These are phyloP conservation scores for Chrysopilus asiliformis DNA, from an alignment of 2,888 invertebrate genomes.

Conservation along the genomic window DNA sequence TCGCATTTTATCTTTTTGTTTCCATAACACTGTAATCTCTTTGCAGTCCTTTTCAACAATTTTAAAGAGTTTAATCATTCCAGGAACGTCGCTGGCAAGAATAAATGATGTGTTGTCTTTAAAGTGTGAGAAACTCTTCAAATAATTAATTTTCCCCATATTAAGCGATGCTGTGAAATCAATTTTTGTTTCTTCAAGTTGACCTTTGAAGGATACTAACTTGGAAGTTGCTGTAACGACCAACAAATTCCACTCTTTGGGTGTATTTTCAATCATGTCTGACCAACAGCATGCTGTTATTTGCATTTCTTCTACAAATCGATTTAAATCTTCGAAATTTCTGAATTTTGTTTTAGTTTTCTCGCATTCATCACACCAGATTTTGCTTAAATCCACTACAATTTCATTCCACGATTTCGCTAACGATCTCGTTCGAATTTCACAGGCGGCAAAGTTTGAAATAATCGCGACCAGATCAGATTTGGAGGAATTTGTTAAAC, in stretches of 20 bases:
- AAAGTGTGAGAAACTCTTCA: slow-evolving; percentile 6
- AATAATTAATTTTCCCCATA: slow-evolving; percentile 5
- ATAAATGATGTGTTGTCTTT: slow-evolving; percentile 15
- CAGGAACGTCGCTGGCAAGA: slow-evolving; percentile 21
- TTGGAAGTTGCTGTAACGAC: slow-evolving; percentile 25
- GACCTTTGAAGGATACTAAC: slow-evolving; percentile 18
- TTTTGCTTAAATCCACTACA: slow-evolving; percentile 15
- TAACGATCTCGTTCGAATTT: slow-evolving; percentile 17
- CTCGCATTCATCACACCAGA: background rate
- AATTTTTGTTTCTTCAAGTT: slow-evolving; percentile 6
- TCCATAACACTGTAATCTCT: slow-evolving; percentile 4
- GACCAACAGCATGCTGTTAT: slow-evolving; percentile 26
- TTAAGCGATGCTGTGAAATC: slow-evolving; percentile 3
- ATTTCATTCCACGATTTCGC: slow-evolving; percentile 19
- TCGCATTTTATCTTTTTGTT: slow-evolving; percentile 21
- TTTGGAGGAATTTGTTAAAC: slow-evolving; percentile 15
- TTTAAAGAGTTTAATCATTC: slow-evolving; percentile 22
- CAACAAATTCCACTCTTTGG: slow-evolving; percentile 9
- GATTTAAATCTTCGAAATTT: slow-evolving; percentile 17
- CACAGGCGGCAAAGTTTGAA: slow-evolving; percentile 22
- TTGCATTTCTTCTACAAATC: slow-evolving; percentile 20
- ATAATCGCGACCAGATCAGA: slow-evolving; percentile 19
- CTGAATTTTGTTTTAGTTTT: slow-evolving; percentile 6
- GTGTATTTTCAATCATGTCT: background rate
- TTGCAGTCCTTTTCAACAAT: background rate